Conservation (phyloP, 2,797 vertebrate genomes). For the Scarus forsteni region DNA sequence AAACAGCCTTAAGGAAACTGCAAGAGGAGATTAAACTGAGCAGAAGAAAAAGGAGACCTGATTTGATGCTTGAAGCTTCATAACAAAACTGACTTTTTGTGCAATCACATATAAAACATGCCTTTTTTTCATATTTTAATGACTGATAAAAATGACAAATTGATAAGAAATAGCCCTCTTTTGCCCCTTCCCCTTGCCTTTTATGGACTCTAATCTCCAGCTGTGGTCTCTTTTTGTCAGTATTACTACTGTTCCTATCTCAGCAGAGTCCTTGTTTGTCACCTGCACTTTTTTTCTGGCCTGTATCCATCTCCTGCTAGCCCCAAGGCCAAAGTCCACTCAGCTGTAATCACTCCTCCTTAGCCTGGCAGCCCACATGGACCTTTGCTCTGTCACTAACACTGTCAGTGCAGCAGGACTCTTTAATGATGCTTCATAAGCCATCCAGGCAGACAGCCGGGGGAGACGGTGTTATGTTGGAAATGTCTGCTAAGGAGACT, state of each 20-base stretch:
- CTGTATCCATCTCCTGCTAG: conserved; percentile 48
- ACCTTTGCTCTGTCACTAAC: conserved; percentile 67
- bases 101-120: not conserved
- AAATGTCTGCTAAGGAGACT: conserved; percentile 39
- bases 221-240: conserved; percentile 20
- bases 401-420: conserved; percentile 22
- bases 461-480: conserved; percentile 21
- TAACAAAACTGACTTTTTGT: conserved; percentile 28
- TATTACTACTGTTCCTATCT: conserved; percentile 7
- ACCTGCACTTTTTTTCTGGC: conserved; percentile 48
- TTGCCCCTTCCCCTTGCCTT: not conserved
- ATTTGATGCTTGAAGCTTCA: conserved; percentile 32
- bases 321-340: conserved; percentile 61
- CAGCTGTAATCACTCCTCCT: conserved; percentile 64
- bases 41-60: conserved; percentile 23
- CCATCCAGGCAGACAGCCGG: conserved; percentile 27
- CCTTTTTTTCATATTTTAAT: conserved; percentile 9
- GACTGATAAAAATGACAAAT: not conserved
- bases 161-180: not conserved
- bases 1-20: conserved; percentile 26
- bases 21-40: conserved; percentile 32
- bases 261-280: conserved; percentile 56
- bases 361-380: conserved; percentile 61
- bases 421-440: not conserved
- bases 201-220: conserved; percentile 6